Percentiles rank a stretch among this genome's conserved stretches.
These are phyloP conservation scores for Eristalis tenax DNA, from an alignment of 2,888 invertebrate species.

Conservation along the genomic window DNA sequence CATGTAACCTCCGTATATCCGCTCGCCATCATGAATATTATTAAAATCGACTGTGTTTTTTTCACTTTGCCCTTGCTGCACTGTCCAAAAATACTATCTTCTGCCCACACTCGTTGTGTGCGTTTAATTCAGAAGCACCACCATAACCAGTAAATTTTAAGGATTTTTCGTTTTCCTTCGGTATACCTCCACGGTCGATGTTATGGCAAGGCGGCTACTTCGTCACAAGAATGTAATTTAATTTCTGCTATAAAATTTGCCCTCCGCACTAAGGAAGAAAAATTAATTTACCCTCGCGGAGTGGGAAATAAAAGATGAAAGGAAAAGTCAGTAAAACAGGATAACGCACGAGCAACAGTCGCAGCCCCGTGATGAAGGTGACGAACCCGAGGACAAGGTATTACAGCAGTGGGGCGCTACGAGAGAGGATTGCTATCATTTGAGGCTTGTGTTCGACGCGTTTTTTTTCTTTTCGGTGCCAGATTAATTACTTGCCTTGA, in stretches of 20 bases:
- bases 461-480: constrained; percentile 6
- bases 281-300: constrained; percentile 58
- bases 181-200: background rate
- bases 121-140: constrained; percentile 31
- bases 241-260: constrained; percentile 52
- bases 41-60: constrained; percentile 31
- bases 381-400: background rate
- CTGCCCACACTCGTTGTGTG: background rate
- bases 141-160: constrained; percentile 35
- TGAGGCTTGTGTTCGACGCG: constrained; percentile 17
- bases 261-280: constrained; percentile 36
- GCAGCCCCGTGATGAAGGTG: constrained; percentile 23
- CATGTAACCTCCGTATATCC: constrained; percentile 14
- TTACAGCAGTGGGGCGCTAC: background rate
- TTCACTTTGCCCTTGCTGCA: constrained; percentile 7
- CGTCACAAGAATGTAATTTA: constrained; percentile 67
- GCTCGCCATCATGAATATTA: constrained; percentile 43
- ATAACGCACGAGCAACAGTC: constrained; percentile 22
- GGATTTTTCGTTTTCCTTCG: constrained; percentile 20
- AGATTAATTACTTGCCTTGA: constrained; percentile 46
- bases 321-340: constrained; percentile 15
- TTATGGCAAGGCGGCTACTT: constrained; percentile 47
- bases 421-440: constrained; percentile 32
- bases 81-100: background rate
- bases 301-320: constrained; percentile 53